These are phyloP conservation scores for Malaclemys terrapin DNA, from an alignment of 2,113 vertebrate genomes.

Conservation along the genomic window DNA sequence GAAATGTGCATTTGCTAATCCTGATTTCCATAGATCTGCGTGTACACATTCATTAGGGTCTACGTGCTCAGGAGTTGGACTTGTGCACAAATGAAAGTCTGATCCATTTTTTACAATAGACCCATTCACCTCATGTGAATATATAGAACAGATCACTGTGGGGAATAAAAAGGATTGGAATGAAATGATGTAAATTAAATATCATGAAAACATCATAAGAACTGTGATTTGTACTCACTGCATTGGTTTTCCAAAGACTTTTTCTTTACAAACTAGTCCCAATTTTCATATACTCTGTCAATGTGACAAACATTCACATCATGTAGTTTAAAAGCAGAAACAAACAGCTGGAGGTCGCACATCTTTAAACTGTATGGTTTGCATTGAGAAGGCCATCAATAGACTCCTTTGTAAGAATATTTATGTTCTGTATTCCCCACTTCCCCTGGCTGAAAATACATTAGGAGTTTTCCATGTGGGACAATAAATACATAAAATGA, in stretches of 20 bases:
- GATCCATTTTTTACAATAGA: neutral
- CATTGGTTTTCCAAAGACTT: neutral
- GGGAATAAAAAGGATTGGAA: constrained; percentile 6
- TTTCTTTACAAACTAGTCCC: neutral
- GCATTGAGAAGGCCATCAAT: neutral
- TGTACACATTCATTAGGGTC: neutral
- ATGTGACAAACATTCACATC: neutral
- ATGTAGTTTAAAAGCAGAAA: constrained; percentile 20
- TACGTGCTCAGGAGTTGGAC: neutral
- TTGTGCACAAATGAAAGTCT: neutral
- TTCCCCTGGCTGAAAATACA: constrained; percentile 24
- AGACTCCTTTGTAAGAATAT: constrained; percentile 31
- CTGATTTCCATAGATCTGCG: neutral
- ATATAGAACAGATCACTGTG: neutral
- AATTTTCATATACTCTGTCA: neutral
- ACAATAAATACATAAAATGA: constrained; percentile 25
- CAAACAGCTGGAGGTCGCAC: neutral
- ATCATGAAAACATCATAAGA: neutral
- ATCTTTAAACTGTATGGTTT: constrained; percentile 19
- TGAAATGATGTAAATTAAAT: neutral
- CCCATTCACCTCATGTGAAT: neutral
- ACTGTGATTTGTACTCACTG: neutral
- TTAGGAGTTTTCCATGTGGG: constrained; percentile 32
- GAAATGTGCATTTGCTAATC: neutral
- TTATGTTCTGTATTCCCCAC: constrained; percentile 1